phyloP scores from a whole-genome alignment of 2,888 invertebrate species.

The Tupiocoris notatus region DNA sequence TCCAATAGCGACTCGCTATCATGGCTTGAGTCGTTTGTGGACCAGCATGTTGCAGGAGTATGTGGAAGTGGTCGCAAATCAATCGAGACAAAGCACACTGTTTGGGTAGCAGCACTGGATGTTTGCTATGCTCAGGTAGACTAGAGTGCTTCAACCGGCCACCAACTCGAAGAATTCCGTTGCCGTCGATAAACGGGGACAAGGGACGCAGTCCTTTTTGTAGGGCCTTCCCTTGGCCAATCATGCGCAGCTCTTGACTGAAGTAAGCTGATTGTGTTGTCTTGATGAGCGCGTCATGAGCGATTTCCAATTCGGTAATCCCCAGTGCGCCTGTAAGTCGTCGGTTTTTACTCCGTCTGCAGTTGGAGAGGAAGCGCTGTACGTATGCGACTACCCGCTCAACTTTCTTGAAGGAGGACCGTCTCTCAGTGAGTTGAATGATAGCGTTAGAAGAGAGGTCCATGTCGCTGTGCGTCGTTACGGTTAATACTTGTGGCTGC shows the following conservation, averaged over 20 bases:
- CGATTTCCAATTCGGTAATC: not conserved
- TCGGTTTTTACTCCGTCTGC: not conserved
- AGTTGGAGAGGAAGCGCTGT: not conserved
- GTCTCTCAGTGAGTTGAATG: not conserved
- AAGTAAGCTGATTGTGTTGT: not conserved
- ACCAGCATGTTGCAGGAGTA: conserved; percentile 2
- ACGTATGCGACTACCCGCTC: conserved; percentile 5
- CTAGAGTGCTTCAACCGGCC: not conserved
- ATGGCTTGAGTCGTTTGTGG: conserved; percentile 14
- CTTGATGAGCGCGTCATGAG: not conserved
- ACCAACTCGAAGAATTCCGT: not conserved
- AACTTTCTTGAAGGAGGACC: not conserved
- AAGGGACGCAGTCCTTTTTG: not conserved
- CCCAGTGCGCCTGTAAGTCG: not conserved
- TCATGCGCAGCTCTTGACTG: not conserved
- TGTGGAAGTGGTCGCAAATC: conserved; percentile 1
- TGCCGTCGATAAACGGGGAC: not conserved
- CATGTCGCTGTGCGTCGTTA: no score
- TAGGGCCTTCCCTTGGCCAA: not conserved
- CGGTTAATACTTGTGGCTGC: no score
- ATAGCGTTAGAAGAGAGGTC: not conserved
- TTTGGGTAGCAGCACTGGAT: conserved; percentile 3
- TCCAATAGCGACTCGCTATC: not conserved
- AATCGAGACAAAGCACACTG: not conserved
- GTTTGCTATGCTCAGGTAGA: not conserved